phyloP scores from a whole-genome alignment of 2,888 invertebrate species.

The Stenichneumon culpator region DNA sequence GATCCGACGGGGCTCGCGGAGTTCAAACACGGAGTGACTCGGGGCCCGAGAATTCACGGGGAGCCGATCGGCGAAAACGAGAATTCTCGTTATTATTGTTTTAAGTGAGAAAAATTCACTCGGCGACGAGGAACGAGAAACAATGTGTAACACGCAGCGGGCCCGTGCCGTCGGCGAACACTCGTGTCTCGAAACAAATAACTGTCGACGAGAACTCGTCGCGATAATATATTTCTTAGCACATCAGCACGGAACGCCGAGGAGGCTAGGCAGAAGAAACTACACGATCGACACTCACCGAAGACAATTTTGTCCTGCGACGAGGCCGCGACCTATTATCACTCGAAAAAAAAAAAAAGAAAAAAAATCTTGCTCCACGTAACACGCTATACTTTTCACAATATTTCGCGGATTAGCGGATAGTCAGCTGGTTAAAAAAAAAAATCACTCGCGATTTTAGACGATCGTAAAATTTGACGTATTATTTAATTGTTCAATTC shows the following conservation, averaged over 20 bases:
- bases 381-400: not conserved
- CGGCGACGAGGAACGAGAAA: constrained; percentile 12
- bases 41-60: not conserved
- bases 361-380: not conserved
- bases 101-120: constrained; percentile 21
- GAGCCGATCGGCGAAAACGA: constrained; percentile 20
- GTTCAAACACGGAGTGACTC: not conserved
- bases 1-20: constrained; percentile 24
- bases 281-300: constrained; percentile 5
- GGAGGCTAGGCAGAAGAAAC: not conserved
- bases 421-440: not conserved
- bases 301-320: not conserved
- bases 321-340: not conserved
- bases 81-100: constrained; percentile 27
- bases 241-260: not conserved
- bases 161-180: not conserved
- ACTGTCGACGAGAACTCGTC: not conserved
- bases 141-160: not conserved
- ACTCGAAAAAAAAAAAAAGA: not conserved
- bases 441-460: not conserved
- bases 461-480: not conserved
- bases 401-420: not conserved
- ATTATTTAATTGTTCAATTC: not conserved
- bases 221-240: not conserved
- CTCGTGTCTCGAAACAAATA: not conserved